These are phyloP conservation scores for Acleris emargana DNA, from an alignment of 2,888 invertebrate species.

Conservation along the genomic window DNA sequence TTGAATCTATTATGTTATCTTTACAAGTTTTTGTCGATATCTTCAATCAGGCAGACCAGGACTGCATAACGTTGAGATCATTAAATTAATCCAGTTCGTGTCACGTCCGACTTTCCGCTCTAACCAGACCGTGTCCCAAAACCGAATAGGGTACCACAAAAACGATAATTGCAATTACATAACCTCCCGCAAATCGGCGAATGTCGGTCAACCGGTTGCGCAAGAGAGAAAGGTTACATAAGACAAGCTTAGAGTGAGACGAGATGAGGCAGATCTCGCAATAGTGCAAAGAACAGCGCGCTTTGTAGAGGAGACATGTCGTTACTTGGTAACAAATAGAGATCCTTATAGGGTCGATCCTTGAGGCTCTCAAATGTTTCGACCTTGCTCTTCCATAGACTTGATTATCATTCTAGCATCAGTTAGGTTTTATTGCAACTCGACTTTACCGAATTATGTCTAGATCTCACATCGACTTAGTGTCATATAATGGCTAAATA, in stretches of 20 bases:
- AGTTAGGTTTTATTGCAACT: too few relatives aligned
- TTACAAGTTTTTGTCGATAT: not conserved
- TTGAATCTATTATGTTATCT: not conserved
- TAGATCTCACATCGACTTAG: too few relatives aligned
- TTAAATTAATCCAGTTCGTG: slow-evolving; percentile 22
- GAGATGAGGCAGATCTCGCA: slow-evolving; percentile 73
- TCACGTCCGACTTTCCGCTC: slow-evolving; percentile 24
- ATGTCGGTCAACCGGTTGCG: slow-evolving; percentile 78
- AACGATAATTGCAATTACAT: slow-evolving; percentile 64
- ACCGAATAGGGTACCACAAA: slow-evolving; percentile 48
- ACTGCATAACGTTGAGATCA: slow-evolving; percentile 6
- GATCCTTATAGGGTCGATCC: too few relatives aligned
- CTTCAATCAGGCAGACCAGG: slow-evolving; percentile 10
- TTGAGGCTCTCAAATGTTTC: too few relatives aligned
- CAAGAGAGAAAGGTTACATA: slow-evolving; percentile 81
- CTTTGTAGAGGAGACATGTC: slow-evolving; percentile 8
- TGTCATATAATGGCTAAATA: too few relatives aligned
- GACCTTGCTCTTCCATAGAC: too few relatives aligned
- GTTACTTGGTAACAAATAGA: not conserved
- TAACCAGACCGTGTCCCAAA: slow-evolving; percentile 36
- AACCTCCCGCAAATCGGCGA: slow-evolving; percentile 62
- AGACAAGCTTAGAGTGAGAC: slow-evolving; percentile 66
- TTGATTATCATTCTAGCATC: too few relatives aligned
- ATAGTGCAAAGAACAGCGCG: slow-evolving; percentile 50
- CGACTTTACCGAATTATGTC: too few relatives aligned